A percentile compares a stretch with the other conserved stretches of the same genome.
These are phyloP conservation scores for Spilogale gracilis DNA, from an alignment of 2,113 vertebrate species.

Conservation along the genomic window DNA sequence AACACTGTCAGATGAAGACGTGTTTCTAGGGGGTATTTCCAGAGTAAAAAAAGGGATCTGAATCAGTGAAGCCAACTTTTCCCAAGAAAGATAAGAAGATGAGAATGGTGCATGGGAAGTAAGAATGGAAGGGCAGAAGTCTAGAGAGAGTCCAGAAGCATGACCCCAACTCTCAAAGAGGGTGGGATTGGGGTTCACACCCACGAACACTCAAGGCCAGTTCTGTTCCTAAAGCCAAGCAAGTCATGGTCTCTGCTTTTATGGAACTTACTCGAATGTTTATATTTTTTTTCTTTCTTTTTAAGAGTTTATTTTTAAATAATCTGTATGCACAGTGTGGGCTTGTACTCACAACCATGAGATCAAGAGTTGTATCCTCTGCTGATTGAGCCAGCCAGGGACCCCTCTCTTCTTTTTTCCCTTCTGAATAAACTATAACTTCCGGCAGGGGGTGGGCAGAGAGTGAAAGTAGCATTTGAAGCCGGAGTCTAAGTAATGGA, in stretches of 20 bases:
- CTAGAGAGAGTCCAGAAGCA: neutral
- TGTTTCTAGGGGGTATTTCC: neutral
- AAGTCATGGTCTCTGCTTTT: neutral
- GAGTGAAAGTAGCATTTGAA: neutral
- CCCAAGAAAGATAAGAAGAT: neutral
- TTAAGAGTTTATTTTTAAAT: neutral
- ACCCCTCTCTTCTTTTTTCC: neutral
- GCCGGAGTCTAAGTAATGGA: neutral
- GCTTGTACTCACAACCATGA: neutral
- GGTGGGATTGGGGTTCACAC: neutral
- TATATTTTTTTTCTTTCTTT: neutral
- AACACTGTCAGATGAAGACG: neutral
- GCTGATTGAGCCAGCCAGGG: neutral
- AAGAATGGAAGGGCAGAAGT: neutral
- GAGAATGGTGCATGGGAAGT: neutral
- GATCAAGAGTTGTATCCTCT: neutral
- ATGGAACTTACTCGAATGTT: neutral
- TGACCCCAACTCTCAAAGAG: neutral
- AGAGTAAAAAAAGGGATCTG: neutral
- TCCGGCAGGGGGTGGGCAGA: neutral
- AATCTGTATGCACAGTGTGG: neutral
- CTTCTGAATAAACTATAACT: neutral
- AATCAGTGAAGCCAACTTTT: neutral
- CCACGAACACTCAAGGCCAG: neutral
- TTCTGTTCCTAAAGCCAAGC: neutral